Base-by-base conservation (phyloP, 2,113 vertebrate genomes). In the Leucosticte australis region DNA sequence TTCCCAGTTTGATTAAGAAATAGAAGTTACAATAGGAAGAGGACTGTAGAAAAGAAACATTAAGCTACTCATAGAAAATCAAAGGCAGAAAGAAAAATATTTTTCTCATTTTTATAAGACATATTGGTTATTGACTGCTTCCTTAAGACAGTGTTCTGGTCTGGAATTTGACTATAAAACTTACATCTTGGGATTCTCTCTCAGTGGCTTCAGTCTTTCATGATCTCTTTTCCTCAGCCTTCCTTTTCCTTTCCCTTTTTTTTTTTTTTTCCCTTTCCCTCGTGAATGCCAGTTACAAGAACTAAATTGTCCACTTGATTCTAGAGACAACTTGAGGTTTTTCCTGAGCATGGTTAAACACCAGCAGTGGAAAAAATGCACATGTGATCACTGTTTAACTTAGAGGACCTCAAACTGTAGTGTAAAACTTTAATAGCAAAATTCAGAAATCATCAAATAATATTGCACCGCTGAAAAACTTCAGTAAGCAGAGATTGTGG, bases 361-460 rank as follows among this genome's bases (percentile, higher is more conserved):
- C 2, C 21, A 75, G 9, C 15, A 80, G 18, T 62, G 26, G 46
- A 92, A 76, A 84, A 94, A 89, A 86, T 53, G n/a, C 9, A 49
- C 24, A 37, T 13, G 11, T 84, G 53, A 20, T 85, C 53, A 69
- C 21, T 12, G 37, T 80, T 80, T 88, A 86, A 53, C 42, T 70
- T 92, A 39, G 7, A 80, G 67, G 24, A 76, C 46, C 24, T 87
- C 70, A 85, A 82, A 87, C 1, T 53, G 10, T 18, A 56, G n/a
- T 53, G 24, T 26, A 68, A 87, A 26, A 41, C 9, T 67, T 30
- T 28, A 63, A 76, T 10, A 76, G 24, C 28, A 73, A 44, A 85
- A 89, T 90, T 71, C 62, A 87, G 33, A 95, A 96, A 76, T 64
- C 37, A 60, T 68, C 47, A 91, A 92, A 94, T 78, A 84, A 30